Evolutionary conservation across 2,797 vertebrate genomes (phyloP).

Genomic region (Phaenicophaeus curvirostris): DNA sequence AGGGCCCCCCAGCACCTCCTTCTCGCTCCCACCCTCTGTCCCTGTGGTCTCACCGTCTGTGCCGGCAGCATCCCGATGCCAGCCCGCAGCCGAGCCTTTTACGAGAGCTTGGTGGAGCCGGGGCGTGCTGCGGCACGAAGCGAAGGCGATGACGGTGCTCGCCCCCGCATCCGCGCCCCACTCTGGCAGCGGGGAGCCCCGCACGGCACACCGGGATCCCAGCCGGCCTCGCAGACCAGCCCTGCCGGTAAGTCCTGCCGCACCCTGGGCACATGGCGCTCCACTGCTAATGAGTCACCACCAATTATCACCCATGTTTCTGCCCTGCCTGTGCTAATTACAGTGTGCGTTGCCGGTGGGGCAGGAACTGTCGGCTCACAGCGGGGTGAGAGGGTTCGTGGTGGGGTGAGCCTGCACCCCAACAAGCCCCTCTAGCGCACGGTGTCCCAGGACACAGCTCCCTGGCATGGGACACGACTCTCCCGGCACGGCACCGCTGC

Average conservation of each 20-base stretch:
- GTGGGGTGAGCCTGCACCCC: accelerated
- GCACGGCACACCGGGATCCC: accelerated
- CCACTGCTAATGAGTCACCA: neutral
- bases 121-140: neutral
- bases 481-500: neutral
- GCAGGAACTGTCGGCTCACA: slow-evolving; percentile 16
- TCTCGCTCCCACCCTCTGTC: neutral
- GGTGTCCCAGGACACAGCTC: neutral
- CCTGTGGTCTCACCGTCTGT: neutral
- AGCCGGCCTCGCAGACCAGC: neutral
- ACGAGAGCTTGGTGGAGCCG: neutral
- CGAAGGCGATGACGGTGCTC: neutral
- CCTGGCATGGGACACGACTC: neutral
- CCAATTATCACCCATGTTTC: slow-evolving; percentile 36
- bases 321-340: neutral
- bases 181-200: neutral
- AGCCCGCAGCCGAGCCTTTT: neutral
- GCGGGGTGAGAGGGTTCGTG: neutral
- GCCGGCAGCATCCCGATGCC: neutral
- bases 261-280: neutral
- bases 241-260: slow-evolving; percentile 44
- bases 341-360: neutral
- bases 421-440: neutral
- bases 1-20: neutral
- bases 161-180: neutral